phyloP scores from a whole-genome alignment of 1,140 invertebrate species.

The Lasaia peninsularis region DNA sequence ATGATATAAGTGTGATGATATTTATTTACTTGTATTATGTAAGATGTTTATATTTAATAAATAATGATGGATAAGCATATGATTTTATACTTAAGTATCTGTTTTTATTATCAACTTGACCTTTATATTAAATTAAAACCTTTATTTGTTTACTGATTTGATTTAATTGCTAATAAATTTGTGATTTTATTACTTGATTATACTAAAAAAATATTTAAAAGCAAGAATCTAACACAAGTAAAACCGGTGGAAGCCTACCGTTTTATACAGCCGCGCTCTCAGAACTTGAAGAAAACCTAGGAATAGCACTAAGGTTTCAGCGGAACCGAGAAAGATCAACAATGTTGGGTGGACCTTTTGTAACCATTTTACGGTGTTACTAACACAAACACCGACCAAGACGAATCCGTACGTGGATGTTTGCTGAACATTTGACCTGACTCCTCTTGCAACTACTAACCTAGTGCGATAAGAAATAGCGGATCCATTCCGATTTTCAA shows the following conservation, averaged over 20 bases:
- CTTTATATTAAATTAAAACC: too few species aligned
- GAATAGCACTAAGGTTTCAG: constrained; percentile 32
- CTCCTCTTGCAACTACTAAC: constrained; percentile 64
- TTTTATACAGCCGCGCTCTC: background rate
- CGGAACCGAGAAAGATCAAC: constrained; percentile 43
- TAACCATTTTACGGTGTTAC: constrained; percentile 53
- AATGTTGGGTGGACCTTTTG: constrained; percentile 48
- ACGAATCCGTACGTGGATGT: constrained; percentile 55
- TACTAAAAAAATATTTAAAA: too few species aligned
- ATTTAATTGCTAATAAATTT: too few species aligned
- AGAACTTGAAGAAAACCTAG: constrained; percentile 1
- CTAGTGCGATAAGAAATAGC: constrained; percentile 55
- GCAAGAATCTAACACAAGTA: too few species aligned
- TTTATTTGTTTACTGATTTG: too few species aligned
- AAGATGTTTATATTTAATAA: too few species aligned
- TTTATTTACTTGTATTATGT: too few species aligned
- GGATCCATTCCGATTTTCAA: constrained; percentile 22
- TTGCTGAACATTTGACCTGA: constrained; percentile 65
- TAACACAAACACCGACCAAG: constrained; percentile 46
- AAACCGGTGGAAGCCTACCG: too few species aligned
- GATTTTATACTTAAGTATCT: too few species aligned
- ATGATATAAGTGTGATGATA: too few species aligned
- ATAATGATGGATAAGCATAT: too few species aligned
- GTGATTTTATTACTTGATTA: too few species aligned
- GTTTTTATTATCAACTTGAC: background rate